phyloP scores from a whole-genome alignment of 2,888 invertebrate species.

The Meganola albula region DNA sequence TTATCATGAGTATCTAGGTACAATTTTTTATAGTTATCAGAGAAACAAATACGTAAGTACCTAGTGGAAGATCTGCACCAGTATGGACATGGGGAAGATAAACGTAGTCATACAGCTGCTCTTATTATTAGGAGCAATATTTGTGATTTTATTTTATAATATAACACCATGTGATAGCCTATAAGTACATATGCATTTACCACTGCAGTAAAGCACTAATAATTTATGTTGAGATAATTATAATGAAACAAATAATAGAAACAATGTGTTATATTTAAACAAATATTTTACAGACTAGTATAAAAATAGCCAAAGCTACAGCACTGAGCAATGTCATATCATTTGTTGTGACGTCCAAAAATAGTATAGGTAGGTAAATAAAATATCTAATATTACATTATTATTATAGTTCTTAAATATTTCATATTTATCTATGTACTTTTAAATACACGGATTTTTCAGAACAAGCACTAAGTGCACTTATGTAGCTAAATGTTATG shows the following conservation, averaged over 20 bases:
- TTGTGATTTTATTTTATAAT: too few species aligned
- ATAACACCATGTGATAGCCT: too few species aligned
- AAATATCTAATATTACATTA: slow-evolving; percentile 19
- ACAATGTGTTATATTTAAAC: slow-evolving; percentile 62
- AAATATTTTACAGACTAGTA: slow-evolving; percentile 69
- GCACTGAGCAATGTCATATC: slow-evolving; percentile 65
- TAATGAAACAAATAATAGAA: slow-evolving; percentile 42
- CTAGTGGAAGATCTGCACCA: too few species aligned
- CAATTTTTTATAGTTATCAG: too few species aligned
- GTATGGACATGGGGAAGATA: too few species aligned
- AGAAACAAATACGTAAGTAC: too few species aligned
- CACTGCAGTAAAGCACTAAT: too few species aligned
- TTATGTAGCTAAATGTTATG: slow-evolving; percentile 54
- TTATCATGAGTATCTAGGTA: too few species aligned
- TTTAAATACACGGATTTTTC: slow-evolving; percentile 20
- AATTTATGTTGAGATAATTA: neutral
- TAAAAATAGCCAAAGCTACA: slow-evolving; percentile 72
- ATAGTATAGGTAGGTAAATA: slow-evolving; percentile 34
- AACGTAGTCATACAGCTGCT: too few species aligned
- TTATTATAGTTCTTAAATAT: slow-evolving; percentile 18
- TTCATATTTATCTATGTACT: slow-evolving; percentile 14
- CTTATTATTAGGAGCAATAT: too few species aligned
- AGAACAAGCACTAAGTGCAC: slow-evolving; percentile 49
- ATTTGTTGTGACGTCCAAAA: slow-evolving; percentile 60
- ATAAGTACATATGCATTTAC: too few species aligned